Percentiles rank a stretch among this genome's conserved stretches.
Conservation (phyloP, 2,113 vertebrate genomes). For the Papio anubis region DNA sequence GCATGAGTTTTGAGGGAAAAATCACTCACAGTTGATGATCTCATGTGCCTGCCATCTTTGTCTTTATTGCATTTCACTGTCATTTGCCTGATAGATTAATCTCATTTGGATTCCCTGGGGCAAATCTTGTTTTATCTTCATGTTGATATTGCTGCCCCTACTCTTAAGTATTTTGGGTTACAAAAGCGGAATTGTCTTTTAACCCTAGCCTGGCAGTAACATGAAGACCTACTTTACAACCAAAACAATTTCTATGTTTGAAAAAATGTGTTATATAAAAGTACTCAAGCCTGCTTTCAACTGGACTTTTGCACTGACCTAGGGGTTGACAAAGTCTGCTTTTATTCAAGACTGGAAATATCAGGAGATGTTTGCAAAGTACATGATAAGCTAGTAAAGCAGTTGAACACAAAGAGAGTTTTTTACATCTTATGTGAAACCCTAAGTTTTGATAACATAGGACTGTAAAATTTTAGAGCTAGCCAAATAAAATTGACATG, state of each 20-base stretch:
- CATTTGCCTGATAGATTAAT: background rate
- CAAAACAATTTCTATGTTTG: background rate
- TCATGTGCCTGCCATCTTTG: background rate
- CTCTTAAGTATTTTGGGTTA: slow-evolving; percentile 17
- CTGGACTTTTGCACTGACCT: background rate
- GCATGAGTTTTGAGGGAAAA: background rate
- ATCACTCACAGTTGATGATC: background rate
- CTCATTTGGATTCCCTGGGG: background rate
- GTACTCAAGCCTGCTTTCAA: background rate
- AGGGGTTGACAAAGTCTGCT: background rate
- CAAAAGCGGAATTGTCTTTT: background rate
- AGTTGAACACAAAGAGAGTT: background rate
- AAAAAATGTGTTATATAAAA: background rate
- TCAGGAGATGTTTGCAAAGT: background rate
- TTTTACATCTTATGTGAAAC: slow-evolving; percentile 18
- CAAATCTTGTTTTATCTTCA: background rate
- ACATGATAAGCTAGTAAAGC: background rate
- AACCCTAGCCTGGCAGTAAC: background rate
- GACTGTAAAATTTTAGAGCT: background rate
- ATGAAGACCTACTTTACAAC: background rate
- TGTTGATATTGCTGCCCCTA: background rate
- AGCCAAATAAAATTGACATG: background rate
- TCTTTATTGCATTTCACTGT: background rate
- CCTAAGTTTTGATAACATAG: background rate
- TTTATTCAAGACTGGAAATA: background rate